phyloP scores from a whole-genome alignment of 1,140 invertebrate genomes.

The Bradynema listronoti region DNA sequence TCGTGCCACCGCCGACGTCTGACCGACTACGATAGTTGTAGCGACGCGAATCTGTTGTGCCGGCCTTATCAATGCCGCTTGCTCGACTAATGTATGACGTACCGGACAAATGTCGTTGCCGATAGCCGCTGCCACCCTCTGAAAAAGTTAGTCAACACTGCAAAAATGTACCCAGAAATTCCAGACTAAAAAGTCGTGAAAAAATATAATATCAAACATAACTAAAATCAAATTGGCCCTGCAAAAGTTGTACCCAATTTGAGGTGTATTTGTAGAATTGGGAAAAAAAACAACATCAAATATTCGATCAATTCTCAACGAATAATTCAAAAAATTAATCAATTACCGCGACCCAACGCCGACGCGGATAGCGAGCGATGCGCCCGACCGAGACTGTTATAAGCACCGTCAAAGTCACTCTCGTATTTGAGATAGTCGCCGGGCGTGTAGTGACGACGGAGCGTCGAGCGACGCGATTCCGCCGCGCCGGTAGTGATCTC shows the following conservation, averaged over 20 bases:
- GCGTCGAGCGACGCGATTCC: constrained; percentile 50
- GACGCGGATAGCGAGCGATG: constrained; percentile 55
- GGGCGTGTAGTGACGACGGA: constrained; percentile 55
- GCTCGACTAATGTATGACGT: constrained; percentile 48
- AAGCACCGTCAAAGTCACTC: constrained; percentile 39
- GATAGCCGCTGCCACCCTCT: constrained; percentile 31
- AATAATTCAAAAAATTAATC: no score
- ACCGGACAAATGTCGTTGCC: constrained; percentile 45
- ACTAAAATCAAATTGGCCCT: no score
- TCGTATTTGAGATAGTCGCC: constrained; percentile 55
- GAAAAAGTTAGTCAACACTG: constrained; percentile 13
- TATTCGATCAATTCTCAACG: no score
- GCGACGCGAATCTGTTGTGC: constrained; percentile 40
- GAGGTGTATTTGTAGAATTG: no score
- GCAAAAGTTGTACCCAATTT: no score
- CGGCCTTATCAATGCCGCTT: constrained; percentile 33
- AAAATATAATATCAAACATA: no score
- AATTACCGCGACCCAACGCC: constrained; percentile 50
- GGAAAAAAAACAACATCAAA: no score
- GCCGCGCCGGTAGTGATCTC: constrained; percentile 46
- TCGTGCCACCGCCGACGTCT: constrained; percentile 41
- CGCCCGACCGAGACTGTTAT: constrained; percentile 48
- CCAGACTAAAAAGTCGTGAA: no score
- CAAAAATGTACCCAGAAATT: no score
- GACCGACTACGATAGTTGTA: constrained; percentile 57